phyloP scores from a whole-genome alignment of 2,113 vertebrate genomes.

The Elachura formosa region DNA sequence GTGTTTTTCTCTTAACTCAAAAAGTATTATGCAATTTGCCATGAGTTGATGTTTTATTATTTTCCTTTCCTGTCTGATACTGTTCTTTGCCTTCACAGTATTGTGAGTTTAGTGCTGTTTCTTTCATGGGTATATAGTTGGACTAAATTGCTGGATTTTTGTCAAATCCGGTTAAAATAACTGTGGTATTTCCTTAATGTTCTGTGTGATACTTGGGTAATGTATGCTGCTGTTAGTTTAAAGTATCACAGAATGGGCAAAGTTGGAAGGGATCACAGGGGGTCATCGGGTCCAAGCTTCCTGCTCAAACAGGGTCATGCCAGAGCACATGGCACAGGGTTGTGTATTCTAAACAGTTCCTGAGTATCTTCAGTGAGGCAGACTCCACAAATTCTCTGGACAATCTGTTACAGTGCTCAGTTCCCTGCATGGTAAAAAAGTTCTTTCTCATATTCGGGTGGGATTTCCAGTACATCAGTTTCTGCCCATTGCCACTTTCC shows the following conservation, averaged over 20 bases:
- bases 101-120: fast-evolving
- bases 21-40: neutral
- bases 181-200: neutral
- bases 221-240: neutral
- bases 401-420: neutral
- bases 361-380: neutral
- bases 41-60: neutral
- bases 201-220: neutral
- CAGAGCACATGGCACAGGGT: neutral
- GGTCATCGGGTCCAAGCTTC: neutral
- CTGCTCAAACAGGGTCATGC: neutral
- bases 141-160: neutral
- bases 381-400: neutral
- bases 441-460: neutral
- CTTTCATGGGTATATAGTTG: neutral
- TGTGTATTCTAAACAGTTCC: neutral
- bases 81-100: neutral
- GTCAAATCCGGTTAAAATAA: neutral
- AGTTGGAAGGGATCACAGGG: neutral
- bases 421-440: neutral
- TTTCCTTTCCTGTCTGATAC: neutral
- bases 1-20: neutral
- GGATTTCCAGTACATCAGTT: neutral
- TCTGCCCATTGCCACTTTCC: neutral
- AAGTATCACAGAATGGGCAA: neutral